Conservation (phyloP, 2,797 vertebrate species). For the Acanthornis magna region DNA sequence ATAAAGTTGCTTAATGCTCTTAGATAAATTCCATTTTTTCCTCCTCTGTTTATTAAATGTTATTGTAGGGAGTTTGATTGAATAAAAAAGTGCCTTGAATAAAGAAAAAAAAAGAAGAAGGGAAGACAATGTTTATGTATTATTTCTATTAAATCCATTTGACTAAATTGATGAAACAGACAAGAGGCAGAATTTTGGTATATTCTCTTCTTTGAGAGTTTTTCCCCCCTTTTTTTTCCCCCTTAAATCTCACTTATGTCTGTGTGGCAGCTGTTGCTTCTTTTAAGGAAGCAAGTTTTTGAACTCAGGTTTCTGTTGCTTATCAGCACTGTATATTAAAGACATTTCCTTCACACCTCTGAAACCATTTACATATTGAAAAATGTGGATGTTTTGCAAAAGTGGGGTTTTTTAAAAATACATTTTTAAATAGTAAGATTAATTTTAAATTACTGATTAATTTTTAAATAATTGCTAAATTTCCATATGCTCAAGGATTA, state of each 20-base stretch:
- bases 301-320: slow-evolving; percentile 62
- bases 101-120: no score
- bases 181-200: neutral
- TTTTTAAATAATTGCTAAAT: neutral
- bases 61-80: neutral
- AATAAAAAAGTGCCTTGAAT: neutral
- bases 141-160: neutral
- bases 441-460: neutral
- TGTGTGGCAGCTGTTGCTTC: slow-evolving; percentile 62
- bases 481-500: neutral
- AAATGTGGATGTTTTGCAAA: neutral
- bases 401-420: neutral
- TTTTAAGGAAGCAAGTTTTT: slow-evolving; percentile 51
- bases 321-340: slow-evolving; percentile 62
- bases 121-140: neutral
- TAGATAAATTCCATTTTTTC: neutral
- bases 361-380: slow-evolving; percentile 50
- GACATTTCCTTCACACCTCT: slow-evolving; percentile 53
- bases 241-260: slow-evolving; percentile 48
- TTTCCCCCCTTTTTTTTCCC: rapidly evolving
- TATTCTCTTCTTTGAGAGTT: neutral
- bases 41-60: neutral
- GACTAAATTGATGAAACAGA: neutral
- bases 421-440: neutral
- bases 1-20: neutral